phyloP scores from a whole-genome alignment of 2,797 vertebrate genomes.

The Peromyscus eremicus region DNA sequence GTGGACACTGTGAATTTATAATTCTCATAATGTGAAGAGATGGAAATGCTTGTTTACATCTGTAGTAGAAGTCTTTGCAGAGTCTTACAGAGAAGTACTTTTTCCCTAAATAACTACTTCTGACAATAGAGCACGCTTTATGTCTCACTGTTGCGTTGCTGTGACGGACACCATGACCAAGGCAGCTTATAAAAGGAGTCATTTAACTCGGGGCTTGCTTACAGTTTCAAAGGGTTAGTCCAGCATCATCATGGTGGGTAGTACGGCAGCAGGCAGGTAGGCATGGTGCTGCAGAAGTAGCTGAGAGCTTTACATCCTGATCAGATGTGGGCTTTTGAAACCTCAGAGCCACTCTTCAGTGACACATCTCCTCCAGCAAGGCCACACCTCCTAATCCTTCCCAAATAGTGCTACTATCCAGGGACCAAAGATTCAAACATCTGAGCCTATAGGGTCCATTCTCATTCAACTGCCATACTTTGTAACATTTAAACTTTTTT shows the following conservation, averaged over 20 bases:
- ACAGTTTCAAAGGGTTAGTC: too few species aligned
- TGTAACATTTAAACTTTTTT: neutral
- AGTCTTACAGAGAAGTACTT: neutral
- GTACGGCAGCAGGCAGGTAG: neutral
- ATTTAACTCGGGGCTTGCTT: neutral
- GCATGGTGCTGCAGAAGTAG: neutral
- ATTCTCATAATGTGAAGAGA: neutral
- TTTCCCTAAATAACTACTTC: neutral
- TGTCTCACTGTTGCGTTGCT: neutral
- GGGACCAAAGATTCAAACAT: neutral
- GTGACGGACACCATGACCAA: neutral
- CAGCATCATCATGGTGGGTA: neutral
- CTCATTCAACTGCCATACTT: neutral
- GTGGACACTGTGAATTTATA: neutral
- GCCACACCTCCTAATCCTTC: neutral
- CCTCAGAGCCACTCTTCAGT: neutral
- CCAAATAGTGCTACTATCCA: neutral
- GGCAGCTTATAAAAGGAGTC: neutral
- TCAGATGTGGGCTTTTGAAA: neutral
- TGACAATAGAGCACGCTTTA: neutral
- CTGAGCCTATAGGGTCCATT: neutral
- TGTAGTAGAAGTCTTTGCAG: neutral
- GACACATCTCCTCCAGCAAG: neutral
- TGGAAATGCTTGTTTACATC: neutral
- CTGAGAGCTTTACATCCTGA: neutral